These are phyloP conservation scores for Neuroterus valhalla DNA, from an alignment of 1,140 invertebrate genomes.

Conservation along the genomic window DNA sequence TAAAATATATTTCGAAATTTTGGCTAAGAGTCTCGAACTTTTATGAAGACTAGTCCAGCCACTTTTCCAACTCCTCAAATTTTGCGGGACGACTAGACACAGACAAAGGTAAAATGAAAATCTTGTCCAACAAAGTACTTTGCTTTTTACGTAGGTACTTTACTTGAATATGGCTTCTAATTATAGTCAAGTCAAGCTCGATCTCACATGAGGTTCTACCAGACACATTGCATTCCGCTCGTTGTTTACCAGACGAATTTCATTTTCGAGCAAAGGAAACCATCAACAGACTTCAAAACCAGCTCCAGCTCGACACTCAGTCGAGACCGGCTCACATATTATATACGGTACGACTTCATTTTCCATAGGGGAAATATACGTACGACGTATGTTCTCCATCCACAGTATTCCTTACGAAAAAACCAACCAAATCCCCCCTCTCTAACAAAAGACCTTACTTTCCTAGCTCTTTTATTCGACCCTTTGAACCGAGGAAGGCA, in stretches of 20 bases:
- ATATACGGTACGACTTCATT: not conserved
- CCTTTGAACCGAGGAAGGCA: no score
- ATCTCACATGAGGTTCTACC: not conserved
- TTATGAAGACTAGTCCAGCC: no score
- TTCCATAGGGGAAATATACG: not conserved
- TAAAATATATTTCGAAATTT: no score
- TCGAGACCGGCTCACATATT: not conserved
- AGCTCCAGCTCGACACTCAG: not conserved
- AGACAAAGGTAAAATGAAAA: no score
- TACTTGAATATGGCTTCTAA: constrained; percentile 1
- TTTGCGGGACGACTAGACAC: no score
- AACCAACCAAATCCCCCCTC: not conserved
- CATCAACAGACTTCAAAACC: constrained; percentile 3
- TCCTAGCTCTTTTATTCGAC: no score
- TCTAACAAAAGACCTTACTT: no score
- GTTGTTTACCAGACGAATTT: constrained; percentile 2
- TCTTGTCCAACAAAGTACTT: no score
- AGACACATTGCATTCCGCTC: not conserved
- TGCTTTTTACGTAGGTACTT: not conserved
- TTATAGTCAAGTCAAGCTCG: not conserved
- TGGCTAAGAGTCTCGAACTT: no score
- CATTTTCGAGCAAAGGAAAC: constrained; percentile 4
- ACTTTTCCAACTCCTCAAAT: no score
- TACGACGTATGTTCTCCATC: no score
- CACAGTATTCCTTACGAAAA: not conserved